phyloP scores from a whole-genome alignment of 2,888 invertebrate genomes.

The Micropterix aruncella region DNA sequence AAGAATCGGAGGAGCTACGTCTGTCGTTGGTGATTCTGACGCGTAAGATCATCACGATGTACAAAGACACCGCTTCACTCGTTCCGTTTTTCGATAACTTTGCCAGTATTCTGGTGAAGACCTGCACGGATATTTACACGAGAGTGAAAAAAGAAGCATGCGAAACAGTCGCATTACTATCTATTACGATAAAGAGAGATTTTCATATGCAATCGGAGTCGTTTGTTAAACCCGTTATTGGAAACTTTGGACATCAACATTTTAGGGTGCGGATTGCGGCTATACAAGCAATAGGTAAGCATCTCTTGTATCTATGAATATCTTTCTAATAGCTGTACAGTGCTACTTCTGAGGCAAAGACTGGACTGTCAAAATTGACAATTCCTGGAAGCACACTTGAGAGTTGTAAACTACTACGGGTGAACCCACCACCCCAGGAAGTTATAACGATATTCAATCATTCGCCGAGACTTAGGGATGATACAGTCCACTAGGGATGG shows the following conservation, averaged over 20 bases:
- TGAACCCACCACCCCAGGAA: too few relatives aligned
- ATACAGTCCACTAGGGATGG: too few relatives aligned
- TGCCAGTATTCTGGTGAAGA: constrained; percentile 54
- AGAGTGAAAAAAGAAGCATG: constrained; percentile 70
- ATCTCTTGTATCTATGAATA: constrained; percentile 4
- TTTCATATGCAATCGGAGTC: constrained; percentile 65
- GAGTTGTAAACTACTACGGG: too few relatives aligned
- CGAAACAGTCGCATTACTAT: constrained; percentile 50
- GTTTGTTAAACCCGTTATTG: constrained; percentile 57
- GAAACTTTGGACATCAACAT: constrained; percentile 69
- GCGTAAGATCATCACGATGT: constrained; percentile 48
- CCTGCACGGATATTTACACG: constrained; percentile 64
- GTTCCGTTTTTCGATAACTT: constrained; percentile 62
- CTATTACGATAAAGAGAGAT: constrained; percentile 45
- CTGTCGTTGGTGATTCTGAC: constrained; percentile 51
- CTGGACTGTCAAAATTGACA: too few relatives aligned
- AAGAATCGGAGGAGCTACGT: constrained; percentile 67
- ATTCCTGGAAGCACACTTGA: too few relatives aligned
- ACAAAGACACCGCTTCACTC: constrained; percentile 41
- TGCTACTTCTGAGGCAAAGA: too few relatives aligned
- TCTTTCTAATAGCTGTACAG: too few relatives aligned
- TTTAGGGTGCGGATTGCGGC: constrained; percentile 64
- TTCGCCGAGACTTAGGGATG: too few relatives aligned
- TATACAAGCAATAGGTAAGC: constrained; percentile 55
- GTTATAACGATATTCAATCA: too few relatives aligned